Percentiles rank a stretch among this genome's conserved stretches.
phyloP scores from a whole-genome alignment of 2,113 vertebrate species.

The Leptodactylus fuscus region DNA sequence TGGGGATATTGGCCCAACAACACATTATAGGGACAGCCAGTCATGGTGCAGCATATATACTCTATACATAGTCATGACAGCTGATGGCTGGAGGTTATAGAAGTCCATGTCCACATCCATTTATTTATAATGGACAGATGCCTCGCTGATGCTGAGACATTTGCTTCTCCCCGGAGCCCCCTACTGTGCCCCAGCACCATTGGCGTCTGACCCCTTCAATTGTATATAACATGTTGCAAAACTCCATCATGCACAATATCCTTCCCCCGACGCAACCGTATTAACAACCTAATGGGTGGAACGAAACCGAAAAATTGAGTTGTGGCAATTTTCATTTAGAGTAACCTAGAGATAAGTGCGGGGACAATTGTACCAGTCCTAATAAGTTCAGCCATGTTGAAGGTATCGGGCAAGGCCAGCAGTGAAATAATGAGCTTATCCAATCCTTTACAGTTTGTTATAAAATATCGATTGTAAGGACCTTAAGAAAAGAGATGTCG shows the following conservation, averaged over 20 bases:
- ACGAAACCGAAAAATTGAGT: no score
- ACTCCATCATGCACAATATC: background rate
- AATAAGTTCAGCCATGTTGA: background rate
- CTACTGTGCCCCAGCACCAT: background rate
- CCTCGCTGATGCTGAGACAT: background rate
- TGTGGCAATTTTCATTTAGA: background rate
- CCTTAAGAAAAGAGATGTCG: constrained; percentile 5
- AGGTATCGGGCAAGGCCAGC: background rate
- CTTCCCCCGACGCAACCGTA: background rate
- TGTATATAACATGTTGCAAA: background rate
- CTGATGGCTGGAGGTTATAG: no score
- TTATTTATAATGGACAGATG: background rate
- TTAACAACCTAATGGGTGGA: background rate
- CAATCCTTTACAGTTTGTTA: constrained; percentile 22
- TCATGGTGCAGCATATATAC: no score
- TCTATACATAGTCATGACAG: no score
- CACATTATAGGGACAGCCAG: no score
- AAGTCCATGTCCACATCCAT: no score
- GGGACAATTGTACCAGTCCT: background rate
- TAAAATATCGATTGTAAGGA: background rate
- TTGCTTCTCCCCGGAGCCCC: background rate
- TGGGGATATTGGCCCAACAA: no score
- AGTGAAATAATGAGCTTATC: background rate
- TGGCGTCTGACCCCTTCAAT: background rate
- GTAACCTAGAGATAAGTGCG: no score